Percentiles rank a stretch among this genome's conserved stretches.
Conservation (phyloP, 2,113 vertebrate genomes). For the Psophia crepitans region DNA sequence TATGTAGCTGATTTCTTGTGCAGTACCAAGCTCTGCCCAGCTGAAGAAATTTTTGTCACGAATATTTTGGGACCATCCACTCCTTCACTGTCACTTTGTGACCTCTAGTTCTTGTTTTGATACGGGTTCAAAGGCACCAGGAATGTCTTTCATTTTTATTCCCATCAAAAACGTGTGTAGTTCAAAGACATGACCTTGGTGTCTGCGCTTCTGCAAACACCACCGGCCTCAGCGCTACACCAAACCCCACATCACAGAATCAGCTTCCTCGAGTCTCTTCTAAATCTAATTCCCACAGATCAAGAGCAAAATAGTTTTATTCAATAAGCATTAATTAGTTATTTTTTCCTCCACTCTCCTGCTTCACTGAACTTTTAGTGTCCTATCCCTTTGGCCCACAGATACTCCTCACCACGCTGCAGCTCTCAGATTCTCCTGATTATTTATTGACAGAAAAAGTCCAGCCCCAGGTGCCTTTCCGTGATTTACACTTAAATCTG, state of each 20-base stretch:
- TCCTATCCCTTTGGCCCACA: background rate
- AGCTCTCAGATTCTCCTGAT: background rate
- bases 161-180: background rate
- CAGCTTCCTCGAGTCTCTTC: background rate
- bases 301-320: background rate
- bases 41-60: background rate
- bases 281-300: conserved; percentile 26
- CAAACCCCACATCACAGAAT: background rate
- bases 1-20: accelerated
- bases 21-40: background rate
- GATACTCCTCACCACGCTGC: background rate
- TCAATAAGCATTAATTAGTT: conserved; percentile 34
- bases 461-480: background rate
- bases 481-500: background rate
- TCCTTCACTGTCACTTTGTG: conserved; percentile 4
- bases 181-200: conserved; percentile 37
- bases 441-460: background rate
- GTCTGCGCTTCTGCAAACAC: conserved; percentile 20
- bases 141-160: conserved; percentile 30
- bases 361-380: background rate
- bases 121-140: conserved; percentile 30
- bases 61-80: background rate
- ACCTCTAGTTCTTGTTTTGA: conserved; percentile 13
- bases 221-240: background rate
- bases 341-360: background rate